Evolutionary conservation across 2,888 invertebrate genomes (phyloP), one percentile per base, ranked within the genome.

Genomic region (Microplitis manilae): DNA sequence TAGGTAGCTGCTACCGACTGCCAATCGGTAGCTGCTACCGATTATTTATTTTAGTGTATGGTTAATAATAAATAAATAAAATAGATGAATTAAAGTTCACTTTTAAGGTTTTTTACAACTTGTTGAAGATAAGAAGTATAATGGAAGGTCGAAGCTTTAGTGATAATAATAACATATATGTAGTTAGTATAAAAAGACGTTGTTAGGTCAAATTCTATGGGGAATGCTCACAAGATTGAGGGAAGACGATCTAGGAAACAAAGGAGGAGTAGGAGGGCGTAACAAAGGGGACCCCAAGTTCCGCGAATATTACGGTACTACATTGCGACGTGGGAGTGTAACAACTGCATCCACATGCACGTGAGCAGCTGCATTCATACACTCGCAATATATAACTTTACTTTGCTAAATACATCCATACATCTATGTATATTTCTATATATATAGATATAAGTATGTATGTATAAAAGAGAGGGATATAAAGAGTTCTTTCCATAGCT

Each of bases 261-360:
- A 62, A 72, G 50, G 50, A 59, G 41, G 59, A 68, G 69, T 70
- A 71, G 73, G 75, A 61, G 80, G 81, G 79, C 65, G 79, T 73
- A 81, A 77, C 77, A 76, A 73, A 76, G 73, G 76, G 77, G 78
- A 79, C 79, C 77, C 73, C 76, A 70, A 79, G 82, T 89, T 89
- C 89, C 86, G 86, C 88, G 89, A 89, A 89, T 86, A 86, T 90
- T 90, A 90, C 89, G 90, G 90, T 89, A 90, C 89, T 86, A 86
- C 87, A 87, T 87, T 85, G 86, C 88, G 85, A 89, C 88, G 89
- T 89, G 89, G 89, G 89, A 88, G 89, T 88, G 87, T 84, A 85
- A 82, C 85, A 84, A 86, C 83, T 85, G 86, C 86, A 86, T 81
- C 83, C 80, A 78, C 78, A 81, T 85, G 84, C 79, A 82, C 81